A percentile compares a stretch with the other conserved stretches of the same genome.
These are phyloP conservation scores for Oncorhynchus tshawytscha DNA, from an alignment of 2,113 vertebrate species.

Conservation along the genomic window DNA sequence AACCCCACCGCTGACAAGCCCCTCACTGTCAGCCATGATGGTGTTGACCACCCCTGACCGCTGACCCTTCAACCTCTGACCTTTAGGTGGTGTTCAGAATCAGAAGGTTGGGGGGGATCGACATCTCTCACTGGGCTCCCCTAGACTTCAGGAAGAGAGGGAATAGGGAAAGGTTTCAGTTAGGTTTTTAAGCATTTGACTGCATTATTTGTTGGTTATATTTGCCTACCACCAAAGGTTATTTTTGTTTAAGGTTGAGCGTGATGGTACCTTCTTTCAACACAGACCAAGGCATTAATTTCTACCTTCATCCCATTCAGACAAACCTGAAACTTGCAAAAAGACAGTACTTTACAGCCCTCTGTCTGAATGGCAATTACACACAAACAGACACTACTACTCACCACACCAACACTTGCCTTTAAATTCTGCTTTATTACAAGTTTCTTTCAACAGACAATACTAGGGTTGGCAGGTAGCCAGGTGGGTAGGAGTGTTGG, in stretches of 20 bases:
- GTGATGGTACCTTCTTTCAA: not conserved
- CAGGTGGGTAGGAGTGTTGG: too few species aligned
- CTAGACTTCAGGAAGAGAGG: constrained; percentile 34
- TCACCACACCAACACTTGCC: not conserved
- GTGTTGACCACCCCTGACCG: constrained; percentile 27
- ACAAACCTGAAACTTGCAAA: too few species aligned
- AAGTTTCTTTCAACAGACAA: not conserved
- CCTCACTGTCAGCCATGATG: constrained; percentile 88
- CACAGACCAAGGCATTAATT: not conserved
- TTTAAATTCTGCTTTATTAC: constrained; percentile 14
- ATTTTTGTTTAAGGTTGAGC: too few species aligned
- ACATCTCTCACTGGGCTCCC: constrained; percentile 73
- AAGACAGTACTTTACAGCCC: too few species aligned
- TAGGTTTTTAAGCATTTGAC: not conserved
- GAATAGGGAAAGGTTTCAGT: not conserved
- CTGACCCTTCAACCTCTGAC: too few species aligned
- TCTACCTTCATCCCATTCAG: too few species aligned
- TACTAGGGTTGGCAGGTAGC: not conserved
- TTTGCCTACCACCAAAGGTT: too few species aligned
- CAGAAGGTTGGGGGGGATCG: constrained; percentile 64
- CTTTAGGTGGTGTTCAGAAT: constrained; percentile 66
- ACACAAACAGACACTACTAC: constrained; percentile 15
- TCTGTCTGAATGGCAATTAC: not conserved
- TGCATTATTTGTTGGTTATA: too few species aligned
- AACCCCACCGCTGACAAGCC: constrained; percentile 47